Evolutionary conservation across 1,140 invertebrate species (phyloP).

Genomic region (Sycophaga agraensis): DNA sequence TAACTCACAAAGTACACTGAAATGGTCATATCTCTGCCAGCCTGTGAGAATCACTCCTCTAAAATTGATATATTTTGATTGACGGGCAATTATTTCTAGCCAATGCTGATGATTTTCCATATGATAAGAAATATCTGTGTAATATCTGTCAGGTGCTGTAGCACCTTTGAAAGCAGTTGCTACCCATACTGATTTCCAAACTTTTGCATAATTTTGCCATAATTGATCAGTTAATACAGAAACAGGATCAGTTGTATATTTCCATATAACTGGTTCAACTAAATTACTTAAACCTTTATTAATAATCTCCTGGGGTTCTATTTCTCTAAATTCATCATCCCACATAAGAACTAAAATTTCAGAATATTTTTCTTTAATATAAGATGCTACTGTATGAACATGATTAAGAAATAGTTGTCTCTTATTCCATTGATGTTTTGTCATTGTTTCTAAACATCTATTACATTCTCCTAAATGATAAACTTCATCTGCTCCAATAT

Average conservation of each 20-base stretch:
- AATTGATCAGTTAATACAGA: constrained; percentile 59
- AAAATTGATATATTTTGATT: constrained; percentile 60
- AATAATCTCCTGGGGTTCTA: constrained; percentile 65
- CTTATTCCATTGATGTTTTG: constrained; percentile 53
- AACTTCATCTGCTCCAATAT: constrained; percentile 83
- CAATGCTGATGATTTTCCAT: constrained; percentile 74
- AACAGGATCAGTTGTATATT: constrained; percentile 66
- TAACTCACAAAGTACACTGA: constrained; percentile 75
- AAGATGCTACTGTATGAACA: constrained; percentile 63
- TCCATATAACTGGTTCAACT: constrained; percentile 84
- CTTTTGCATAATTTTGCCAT: constrained; percentile 77
- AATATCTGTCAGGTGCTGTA: constrained; percentile 74
- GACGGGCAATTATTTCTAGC: constrained; percentile 64
- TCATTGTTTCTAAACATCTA: constrained; percentile 64
- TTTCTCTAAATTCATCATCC: constrained; percentile 90
- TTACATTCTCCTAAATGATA: constrained; percentile 80
- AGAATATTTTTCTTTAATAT: constrained; percentile 65
- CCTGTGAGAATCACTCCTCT: constrained; percentile 65
- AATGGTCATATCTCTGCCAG: constrained; percentile 82
- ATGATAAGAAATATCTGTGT: constrained; percentile 60
- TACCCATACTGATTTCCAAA: constrained; percentile 86
- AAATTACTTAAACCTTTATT: constrained; percentile 66
- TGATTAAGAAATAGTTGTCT: constrained; percentile 72
- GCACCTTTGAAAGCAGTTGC: constrained; percentile 91
- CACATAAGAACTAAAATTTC: constrained; percentile 78